These are phyloP conservation scores for Dermochelys coriacea DNA, from an alignment of 2,797 vertebrate genomes.

Conservation along the genomic window DNA sequence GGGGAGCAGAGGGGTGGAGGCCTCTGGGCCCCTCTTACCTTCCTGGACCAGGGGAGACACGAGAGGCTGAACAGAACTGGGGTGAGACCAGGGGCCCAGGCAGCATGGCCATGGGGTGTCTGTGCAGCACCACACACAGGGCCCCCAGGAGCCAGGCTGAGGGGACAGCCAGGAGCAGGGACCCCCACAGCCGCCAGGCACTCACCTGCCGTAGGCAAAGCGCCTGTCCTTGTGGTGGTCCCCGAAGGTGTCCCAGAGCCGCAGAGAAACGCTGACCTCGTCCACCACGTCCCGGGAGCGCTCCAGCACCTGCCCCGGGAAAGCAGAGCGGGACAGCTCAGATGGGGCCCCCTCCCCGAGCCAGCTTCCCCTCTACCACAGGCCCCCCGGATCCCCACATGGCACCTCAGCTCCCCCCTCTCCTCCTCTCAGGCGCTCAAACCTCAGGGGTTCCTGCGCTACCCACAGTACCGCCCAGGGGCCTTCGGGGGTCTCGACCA, in stretches of 20 bases:
- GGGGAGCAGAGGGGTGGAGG: background rate
- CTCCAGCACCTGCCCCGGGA: conserved; percentile 84
- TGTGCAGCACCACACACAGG: background rate
- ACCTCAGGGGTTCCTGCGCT: too few species aligned
- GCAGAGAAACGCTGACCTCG: conserved; percentile 89
- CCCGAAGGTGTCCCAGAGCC: conserved; percentile 91
- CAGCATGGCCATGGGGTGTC: background rate
- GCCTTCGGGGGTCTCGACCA: too few species aligned
- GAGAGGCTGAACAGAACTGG: too few species aligned
- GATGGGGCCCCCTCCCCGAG: too few species aligned
- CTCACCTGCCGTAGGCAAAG: conserved; percentile 91
- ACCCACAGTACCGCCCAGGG: too few species aligned
- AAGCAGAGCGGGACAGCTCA: fast-evolving
- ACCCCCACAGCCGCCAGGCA: background rate
- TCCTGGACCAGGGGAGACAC: background rate
- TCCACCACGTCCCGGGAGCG: conserved; percentile 91
- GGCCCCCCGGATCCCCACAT: background rate
- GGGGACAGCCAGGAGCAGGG: background rate
- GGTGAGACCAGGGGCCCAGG: background rate
- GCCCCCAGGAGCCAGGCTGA: too few species aligned
- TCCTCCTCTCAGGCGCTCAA: too few species aligned
- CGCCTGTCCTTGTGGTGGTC: conserved; percentile 92
- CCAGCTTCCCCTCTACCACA: too few species aligned
- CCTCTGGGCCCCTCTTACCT: background rate
- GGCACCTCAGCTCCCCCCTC: too few species aligned